phyloP scores from a whole-genome alignment of 2,113 vertebrate species.

The Chamaea fasciata region DNA sequence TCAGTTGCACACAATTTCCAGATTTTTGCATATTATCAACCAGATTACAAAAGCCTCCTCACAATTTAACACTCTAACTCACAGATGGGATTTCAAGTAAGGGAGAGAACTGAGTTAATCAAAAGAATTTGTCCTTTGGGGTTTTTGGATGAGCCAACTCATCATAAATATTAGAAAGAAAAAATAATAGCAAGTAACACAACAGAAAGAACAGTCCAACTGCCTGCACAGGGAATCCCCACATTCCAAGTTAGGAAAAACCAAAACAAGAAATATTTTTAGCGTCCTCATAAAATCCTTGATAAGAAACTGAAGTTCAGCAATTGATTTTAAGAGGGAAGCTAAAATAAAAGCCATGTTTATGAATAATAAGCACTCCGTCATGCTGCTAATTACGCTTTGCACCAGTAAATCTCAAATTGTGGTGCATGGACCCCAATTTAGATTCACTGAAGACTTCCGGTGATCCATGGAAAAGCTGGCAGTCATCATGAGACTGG shows the following conservation, averaged over 20 bases:
- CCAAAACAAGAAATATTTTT: background rate
- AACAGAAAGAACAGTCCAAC: background rate
- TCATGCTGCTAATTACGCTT: background rate
- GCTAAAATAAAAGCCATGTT: background rate
- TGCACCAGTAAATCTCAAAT: conserved; percentile 13
- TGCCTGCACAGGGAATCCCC: background rate
- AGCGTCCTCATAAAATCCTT: background rate
- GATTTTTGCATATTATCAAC: background rate
- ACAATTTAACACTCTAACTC: background rate
- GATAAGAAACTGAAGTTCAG: conserved; percentile 3
- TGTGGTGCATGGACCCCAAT: background rate
- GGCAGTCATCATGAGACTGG: background rate
- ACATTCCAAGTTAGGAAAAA: background rate
- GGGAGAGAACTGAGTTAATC: background rate
- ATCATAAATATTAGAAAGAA: background rate
- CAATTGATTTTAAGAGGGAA: background rate
- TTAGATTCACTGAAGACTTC: background rate
- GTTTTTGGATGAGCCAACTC: background rate
- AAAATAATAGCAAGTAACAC: background rate
- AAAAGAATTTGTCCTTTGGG: conserved; percentile 5
- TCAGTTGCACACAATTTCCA: background rate
- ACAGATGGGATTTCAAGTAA: background rate
- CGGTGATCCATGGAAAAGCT: conserved; percentile 22
- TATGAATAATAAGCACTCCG: background rate
- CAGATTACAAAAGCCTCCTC: background rate